Base-by-base conservation (phyloP, 2,888 invertebrate genomes). In the Drosophila acutilabella region DNA sequence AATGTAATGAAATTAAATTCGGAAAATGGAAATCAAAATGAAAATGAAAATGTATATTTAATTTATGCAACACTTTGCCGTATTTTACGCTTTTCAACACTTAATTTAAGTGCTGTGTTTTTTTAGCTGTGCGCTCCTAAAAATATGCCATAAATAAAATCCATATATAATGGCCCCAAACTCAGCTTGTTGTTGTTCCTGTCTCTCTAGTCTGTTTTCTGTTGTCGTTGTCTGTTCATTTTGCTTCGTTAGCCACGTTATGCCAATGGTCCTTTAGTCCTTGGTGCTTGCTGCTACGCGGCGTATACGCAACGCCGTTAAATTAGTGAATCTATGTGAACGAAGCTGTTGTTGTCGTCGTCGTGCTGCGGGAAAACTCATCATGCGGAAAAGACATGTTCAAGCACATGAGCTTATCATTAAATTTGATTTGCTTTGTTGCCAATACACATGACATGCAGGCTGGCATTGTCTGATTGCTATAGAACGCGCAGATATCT, bases 141-240 rank as follows among this genome's bases (percentile, higher is more conserved):
- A 88, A 81, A 75, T 85, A 88, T 86, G 88, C 86, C 69, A 87
- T 81, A 87, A 86, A 86, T 86, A 89, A 86, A 88, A 73, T 68
- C 57, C 59, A 70, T 74, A 80, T 68, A 72, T 77, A 74, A 81
- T 81, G 76, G 66, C 30, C 36, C 16, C 13, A 44, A 53, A 54
- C 38, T 41, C 56, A n/a, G n/a, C n/a, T n/a, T n/a, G n/a, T 69
- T 60, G 50, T 45, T 40, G 16, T 54, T 54, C 10, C 18, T 61
- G 18, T 59, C 30, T 30, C 8, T 26, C 1, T 26, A 7, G 7
- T 50, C 36, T 41, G 52, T 1, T 23, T 23, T 6, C 23, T 23
- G 44, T 56, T 66, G 54, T 62, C 54, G 62, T 53, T 76, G 60
- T 60, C 73, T 70, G 68, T 54, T 64, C 77, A 64, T 70, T 81